Evolutionary conservation across 2,113 vertebrate species (phyloP).

Genomic region (Casuarius casuarius): DNA sequence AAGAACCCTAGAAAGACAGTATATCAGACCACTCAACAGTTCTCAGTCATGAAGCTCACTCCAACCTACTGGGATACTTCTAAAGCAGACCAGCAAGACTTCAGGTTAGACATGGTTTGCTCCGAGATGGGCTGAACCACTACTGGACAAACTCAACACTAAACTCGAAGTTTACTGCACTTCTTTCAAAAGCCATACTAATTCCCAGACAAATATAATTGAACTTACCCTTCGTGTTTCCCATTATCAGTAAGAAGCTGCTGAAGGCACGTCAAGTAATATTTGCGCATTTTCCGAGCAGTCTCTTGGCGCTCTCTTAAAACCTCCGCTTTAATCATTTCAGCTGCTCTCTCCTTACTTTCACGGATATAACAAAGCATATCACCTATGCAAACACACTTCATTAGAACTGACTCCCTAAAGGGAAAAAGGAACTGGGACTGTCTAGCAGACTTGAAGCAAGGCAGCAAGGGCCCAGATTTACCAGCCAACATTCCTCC

Average conservation of each 20-base stretch:
- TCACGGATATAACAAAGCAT: slow-evolving; percentile 93
- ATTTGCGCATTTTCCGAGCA: slow-evolving; percentile 89
- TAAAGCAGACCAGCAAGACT: not conserved
- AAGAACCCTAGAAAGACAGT: not conserved
- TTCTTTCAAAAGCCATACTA: not conserved
- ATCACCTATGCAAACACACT: slow-evolving; percentile 79
- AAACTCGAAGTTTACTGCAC: not conserved
- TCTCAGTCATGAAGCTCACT: not conserved
- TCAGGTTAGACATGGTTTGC: not conserved
- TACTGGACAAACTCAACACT: not conserved
- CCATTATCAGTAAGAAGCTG: slow-evolving; percentile 90
- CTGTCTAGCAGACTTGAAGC: not conserved
- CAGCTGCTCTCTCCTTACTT: slow-evolving; percentile 89
- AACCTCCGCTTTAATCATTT: slow-evolving; percentile 89
- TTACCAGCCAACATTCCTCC: not conserved
- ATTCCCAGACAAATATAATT: not conserved
- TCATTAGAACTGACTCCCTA: not conserved
- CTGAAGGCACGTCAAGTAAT: slow-evolving; percentile 92
- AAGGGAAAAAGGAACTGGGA: not conserved
- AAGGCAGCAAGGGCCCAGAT: not conserved
- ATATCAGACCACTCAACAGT: not conserved
- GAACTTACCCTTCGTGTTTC: slow-evolving; percentile 81
- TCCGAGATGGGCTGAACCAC: not conserved
- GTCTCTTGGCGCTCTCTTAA: slow-evolving; percentile 90
- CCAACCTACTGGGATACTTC: not conserved